Base-by-base conservation (phyloP, 2,113 vertebrate species). In the Dicentrarchus labrax region DNA sequence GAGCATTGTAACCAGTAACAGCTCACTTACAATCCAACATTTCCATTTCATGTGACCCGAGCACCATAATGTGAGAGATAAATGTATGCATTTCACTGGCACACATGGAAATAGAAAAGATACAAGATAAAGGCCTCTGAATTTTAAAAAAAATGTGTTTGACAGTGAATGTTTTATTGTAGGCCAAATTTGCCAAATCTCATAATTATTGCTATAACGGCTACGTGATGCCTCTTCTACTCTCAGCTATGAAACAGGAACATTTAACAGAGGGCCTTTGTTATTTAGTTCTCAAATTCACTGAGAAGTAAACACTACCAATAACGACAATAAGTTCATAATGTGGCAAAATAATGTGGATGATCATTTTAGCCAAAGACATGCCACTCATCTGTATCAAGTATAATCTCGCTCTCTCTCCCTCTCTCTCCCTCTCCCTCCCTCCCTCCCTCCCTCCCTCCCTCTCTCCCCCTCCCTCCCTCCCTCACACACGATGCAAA, bases 401-500 rank as follows among this genome's bases (percentile, higher is more conserved):
- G 21, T 36, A 12, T 30, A 48, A 59, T 17, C 50, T 8, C 38
- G 21, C 30, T 30, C 4, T 30, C 30, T 30, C 62, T 4, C 19
- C 24, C 48, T 30, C 39, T n/a, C n/a, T n/a, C n/a, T n/a, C n/a
- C n/a, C n/a, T n/a, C n/a, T n/a, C n/a, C n/a, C n/a, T n/a, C n/a
- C n/a, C n/a, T n/a, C n/a, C n/a, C n/a, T n/a, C n/a, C n/a, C n/a
- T n/a, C n/a, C n/a, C n/a, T n/a, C n/a, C n/a, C n/a, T n/a, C n/a
- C n/a, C n/a, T n/a, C n/a, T n/a, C n/a, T n/a, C n/a, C n/a, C n/a
- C n/a, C n/a, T n/a, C n/a, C n/a, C n/a, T n/a, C n/a, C n/a, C n/a
- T 30, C 67, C 24, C 48, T 30, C 39, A 45, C 64, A 13, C 22
- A 62, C 68, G 54, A 78, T 30, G 41, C 82, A 79, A 71, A 85